Conservation (phyloP, 2,113 vertebrate species). For the Nannospalax galili region DNA sequence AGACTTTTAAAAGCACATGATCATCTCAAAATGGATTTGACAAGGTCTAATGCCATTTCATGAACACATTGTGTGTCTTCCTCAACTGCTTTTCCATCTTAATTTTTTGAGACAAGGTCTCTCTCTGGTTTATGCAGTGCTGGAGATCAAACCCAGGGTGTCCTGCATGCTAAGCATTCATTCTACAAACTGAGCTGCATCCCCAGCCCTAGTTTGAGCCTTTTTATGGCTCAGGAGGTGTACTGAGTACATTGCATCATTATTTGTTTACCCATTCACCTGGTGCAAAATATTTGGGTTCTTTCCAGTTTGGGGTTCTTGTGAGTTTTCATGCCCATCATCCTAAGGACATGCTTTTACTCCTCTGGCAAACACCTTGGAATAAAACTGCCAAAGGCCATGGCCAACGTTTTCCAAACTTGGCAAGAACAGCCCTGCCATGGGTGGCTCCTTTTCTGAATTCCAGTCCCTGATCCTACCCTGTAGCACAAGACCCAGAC, state of each 20-base stretch:
- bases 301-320: neutral
- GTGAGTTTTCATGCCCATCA: neutral
- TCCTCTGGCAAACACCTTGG: slow-evolving; percentile 1
- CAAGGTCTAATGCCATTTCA: neutral
- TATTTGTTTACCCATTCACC: neutral
- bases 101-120: neutral
- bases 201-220: neutral
- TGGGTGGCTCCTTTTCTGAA: neutral
- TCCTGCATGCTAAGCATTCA: neutral
- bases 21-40: neutral
- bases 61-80: neutral
- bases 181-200: neutral
- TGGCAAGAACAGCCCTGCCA: neutral
- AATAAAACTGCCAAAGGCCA: neutral
- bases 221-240: neutral
- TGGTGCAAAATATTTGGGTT: neutral
- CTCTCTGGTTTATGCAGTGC: neutral
- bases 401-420: neutral
- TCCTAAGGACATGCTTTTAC: neutral
- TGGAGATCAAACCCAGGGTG: neutral
- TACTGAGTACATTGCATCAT: neutral
- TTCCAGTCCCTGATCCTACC: neutral
- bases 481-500: neutral
- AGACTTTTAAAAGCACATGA: neutral
- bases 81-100: neutral